These are phyloP conservation scores for Otus sunia DNA, from an alignment of 2,113 vertebrate genomes.

Conservation along the genomic window DNA sequence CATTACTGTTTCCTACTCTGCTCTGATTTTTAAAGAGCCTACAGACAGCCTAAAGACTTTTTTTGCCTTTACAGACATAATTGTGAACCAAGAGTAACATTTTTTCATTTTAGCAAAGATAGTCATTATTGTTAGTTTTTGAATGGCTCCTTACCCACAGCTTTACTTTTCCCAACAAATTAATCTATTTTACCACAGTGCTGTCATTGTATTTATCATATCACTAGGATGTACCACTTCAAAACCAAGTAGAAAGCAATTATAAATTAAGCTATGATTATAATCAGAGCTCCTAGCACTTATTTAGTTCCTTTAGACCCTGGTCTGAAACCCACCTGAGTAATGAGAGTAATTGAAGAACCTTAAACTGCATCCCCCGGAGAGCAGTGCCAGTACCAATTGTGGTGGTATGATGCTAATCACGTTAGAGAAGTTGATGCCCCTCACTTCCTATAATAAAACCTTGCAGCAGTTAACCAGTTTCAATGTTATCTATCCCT, in stretches of 20 bases:
- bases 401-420: neutral
- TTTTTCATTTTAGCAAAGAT: neutral
- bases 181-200: neutral
- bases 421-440: neutral
- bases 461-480: neutral
- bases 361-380: neutral
- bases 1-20: neutral
- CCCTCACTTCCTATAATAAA: neutral
- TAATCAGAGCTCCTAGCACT: neutral
- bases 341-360: neutral
- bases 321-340: neutral
- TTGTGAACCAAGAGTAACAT: neutral
- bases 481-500: neutral
- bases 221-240: neutral
- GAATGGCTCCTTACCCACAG: neutral
- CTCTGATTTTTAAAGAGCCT: neutral
- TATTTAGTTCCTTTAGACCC: neutral
- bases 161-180: neutral
- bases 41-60: neutral
- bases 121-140: neutral
- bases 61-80: neutral
- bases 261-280: neutral
- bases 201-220: neutral
- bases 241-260: neutral
- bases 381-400: rapidly evolving